Evolutionary conservation across 2,888 invertebrate species (phyloP), one percentile per base, ranked within the genome.

Genomic region (Ichneumoninae sp.): DNA sequence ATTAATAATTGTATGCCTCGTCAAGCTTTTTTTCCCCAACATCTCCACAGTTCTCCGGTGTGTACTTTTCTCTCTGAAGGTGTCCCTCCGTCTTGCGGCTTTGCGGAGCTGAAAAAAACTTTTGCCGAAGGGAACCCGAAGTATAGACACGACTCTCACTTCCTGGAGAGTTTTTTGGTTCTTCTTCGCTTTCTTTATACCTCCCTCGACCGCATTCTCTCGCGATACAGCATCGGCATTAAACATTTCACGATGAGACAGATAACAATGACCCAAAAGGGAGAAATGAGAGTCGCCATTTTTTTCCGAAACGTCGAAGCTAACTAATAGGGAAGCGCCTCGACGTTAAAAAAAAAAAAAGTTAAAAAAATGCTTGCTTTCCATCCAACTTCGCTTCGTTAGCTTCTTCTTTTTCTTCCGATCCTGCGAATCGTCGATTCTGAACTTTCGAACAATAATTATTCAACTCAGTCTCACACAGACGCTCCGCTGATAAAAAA

Each of bases 1-100:
- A 57, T 84, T 82, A 82, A 84, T 82, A 74, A 79, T 84, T 84
- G 44, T 83, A 75, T 68, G 75, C 80, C 54, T 82, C 74, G 79
- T 82, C 84, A 71, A 82, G 73, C 57, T 83, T 74, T 65, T 50
- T 73, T 50, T 16, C 26, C 26, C 22, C 50, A 19, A 52, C 75
- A 13, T 69, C 66, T 50, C 52, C 78, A 57, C 52, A 26, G 74
- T 71, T 71, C 33, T 66, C 66, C 57, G 76, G 71, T 33, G 68
- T 16, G 33, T 73, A 60, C 52, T 81, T 76, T 4, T 54, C 68
- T 6, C 22, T 60, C 47, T 57, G 60, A 63, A 52, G 80, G 68
- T 83, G 44, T 66, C 30, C 44, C 26, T 69, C 52, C 44, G 40
- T 74, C 63, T 33, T 40, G 33, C 66, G 47, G 47, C 69, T 40